Conservation (phyloP, 2,888 invertebrate genomes). For the Ypsolopha scabrella region DNA sequence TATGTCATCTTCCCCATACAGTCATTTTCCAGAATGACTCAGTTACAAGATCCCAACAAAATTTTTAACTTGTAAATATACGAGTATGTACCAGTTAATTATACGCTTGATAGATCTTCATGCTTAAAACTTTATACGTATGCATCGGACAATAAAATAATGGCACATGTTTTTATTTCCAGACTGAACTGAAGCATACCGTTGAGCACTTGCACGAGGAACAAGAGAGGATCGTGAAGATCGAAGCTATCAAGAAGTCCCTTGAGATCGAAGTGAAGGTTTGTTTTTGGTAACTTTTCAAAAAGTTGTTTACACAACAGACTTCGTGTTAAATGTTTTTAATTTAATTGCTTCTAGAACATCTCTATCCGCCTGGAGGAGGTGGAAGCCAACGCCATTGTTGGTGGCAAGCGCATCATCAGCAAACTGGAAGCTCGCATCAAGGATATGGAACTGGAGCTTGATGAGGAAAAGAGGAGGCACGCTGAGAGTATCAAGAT, state of each 20-base stretch:
- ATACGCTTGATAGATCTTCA: too few species aligned
- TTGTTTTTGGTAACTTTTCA: too few species aligned
- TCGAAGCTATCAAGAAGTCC: conserved; percentile 97
- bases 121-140: too few species aligned
- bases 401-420: conserved; percentile 96
- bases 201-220: conserved; percentile 95
- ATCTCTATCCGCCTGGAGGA: conserved; percentile 93
- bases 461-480: conserved; percentile 97
- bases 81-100: too few species aligned
- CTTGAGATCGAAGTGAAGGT: conserved; percentile 97
- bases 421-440: conserved; percentile 97
- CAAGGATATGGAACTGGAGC: conserved; percentile 93
- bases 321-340: not conserved
- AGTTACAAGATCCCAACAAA: too few species aligned
- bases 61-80: too few species aligned
- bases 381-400: conserved; percentile 96
- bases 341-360: conserved; percentile 62
- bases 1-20: too few species aligned
- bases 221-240: conserved; percentile 96
- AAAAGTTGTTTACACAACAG: too few species aligned
- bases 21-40: too few species aligned
- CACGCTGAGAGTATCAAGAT: conserved; percentile 98
- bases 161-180: conserved; percentile 15
- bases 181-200: conserved; percentile 93
- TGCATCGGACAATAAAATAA: too few species aligned